Conservation (phyloP, 2,888 invertebrate genomes). For the Pristionchus fissidentatus region DNA sequence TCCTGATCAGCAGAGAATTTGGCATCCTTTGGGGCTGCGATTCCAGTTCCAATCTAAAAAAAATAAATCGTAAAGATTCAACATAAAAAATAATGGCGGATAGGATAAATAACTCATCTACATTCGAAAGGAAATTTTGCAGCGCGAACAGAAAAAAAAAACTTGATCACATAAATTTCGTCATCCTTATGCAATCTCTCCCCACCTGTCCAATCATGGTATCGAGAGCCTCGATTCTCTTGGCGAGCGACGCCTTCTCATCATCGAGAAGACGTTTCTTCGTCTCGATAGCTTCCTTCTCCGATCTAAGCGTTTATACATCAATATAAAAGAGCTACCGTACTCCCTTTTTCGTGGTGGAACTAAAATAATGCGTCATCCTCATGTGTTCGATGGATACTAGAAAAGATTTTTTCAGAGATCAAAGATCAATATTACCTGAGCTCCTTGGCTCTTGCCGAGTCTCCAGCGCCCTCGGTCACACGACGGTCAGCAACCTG, state of each 20-base stretch:
- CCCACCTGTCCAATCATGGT: slow-evolving; percentile 51
- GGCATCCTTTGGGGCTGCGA: slow-evolving; percentile 42
- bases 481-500: slow-evolving; percentile 35
- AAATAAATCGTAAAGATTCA: neutral
- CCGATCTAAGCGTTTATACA: neutral
- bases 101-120: too few relatives aligned
- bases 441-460: slow-evolving; percentile 13
- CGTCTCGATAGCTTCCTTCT: slow-evolving; percentile 52
- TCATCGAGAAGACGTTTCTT: slow-evolving; percentile 31
- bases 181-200: neutral
- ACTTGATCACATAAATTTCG: too few relatives aligned
- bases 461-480: slow-evolving; percentile 15
- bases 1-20: slow-evolving; percentile 51
- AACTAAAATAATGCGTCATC: too few relatives aligned
- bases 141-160: too few relatives aligned
- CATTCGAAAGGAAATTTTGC: too few relatives aligned
- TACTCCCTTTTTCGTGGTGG: too few relatives aligned
- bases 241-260: slow-evolving; percentile 49
- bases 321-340: too few relatives aligned
- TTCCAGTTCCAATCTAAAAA: slow-evolving; percentile 19
- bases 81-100: too few relatives aligned
- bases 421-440: neutral
- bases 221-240: slow-evolving; percentile 47
- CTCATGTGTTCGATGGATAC: too few relatives aligned
- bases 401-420: neutral